A percentile compares a stretch with the other conserved stretches of the same genome.
phyloP scores from a whole-genome alignment of 2,113 vertebrate genomes.

The Stigmatopora nigra region DNA sequence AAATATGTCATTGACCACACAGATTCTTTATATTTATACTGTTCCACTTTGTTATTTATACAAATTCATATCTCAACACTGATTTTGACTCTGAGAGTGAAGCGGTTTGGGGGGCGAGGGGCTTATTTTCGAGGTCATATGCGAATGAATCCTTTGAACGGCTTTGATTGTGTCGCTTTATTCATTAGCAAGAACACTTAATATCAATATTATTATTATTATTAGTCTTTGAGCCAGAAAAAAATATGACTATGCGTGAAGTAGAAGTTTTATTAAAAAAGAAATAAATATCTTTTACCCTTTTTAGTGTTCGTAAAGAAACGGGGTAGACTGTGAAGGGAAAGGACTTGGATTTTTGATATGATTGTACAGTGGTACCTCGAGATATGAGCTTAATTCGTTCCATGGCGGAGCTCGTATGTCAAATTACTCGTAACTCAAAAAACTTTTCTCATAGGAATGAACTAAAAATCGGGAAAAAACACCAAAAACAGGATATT shows the following conservation, averaged over 20 bases:
- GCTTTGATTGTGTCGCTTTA: slow-evolving; percentile 7
- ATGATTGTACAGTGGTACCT: too few species aligned
- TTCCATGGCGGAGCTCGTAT: too few species aligned
- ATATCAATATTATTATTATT: too few species aligned
- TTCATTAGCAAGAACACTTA: neutral
- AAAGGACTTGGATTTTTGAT: neutral
- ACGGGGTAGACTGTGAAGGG: neutral
- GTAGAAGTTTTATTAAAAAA: neutral
- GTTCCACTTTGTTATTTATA: slow-evolving; percentile 74
- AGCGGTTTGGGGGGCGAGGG: slow-evolving; percentile 42
- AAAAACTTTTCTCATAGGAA: too few species aligned
- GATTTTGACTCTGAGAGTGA: slow-evolving; percentile 65
- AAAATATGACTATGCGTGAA: neutral
- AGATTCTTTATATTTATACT: slow-evolving; percentile 74
- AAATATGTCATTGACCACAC: slow-evolving; percentile 42
- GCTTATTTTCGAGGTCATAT: slow-evolving; percentile 38
- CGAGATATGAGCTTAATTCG: too few species aligned
- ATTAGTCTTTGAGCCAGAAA: neutral
- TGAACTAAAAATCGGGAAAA: too few species aligned
- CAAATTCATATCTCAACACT: slow-evolving; percentile 70
- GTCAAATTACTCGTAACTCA: too few species aligned
- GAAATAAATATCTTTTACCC: neutral
- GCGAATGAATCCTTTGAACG: slow-evolving; percentile 31
- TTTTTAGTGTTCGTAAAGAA: neutral
- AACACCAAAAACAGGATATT: too few species aligned